Evolutionary conservation across 2,888 invertebrate genomes (phyloP), one percentile per base, ranked within the genome.

Genomic region (Drosophila ezoana): DNA sequence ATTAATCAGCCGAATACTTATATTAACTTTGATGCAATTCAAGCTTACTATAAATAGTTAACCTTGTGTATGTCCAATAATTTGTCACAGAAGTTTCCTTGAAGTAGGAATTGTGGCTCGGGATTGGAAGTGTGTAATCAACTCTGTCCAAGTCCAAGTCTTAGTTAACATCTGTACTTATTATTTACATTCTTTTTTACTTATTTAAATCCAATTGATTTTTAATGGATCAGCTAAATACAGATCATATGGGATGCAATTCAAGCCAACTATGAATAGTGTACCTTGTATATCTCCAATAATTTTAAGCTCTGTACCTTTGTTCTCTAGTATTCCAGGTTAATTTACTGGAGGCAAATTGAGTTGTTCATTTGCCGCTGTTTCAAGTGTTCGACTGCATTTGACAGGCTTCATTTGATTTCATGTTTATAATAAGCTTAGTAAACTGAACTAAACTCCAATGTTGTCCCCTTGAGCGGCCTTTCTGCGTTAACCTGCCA

Each of bases 381-480:
- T 57, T 57, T 74, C 48, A 70, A 62, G 59, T 57, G 75, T 72
- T 76, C 57, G 72, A 72, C 67, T 88, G 88, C 83, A 88, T 83
- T 84, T 84, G 83, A 88, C 83, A 77, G 78, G 72, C 83, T 86
- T 84, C 75, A 86, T 83, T 84, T 86, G 89, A 88, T 88, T 84
- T 71, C 78, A 59, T 64, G 77, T 78, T 74, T 64, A 72, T 83
- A 83, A 87, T 76, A 82, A 87, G 88, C 88, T 79, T 86, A 88
- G 68, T 35, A 59, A 79, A 70, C 57, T 76, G 56, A 14, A 48
- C 56, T 54, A 38, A 64, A 72, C 65, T 72, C 51, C 47, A 44
- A 20, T 63, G 60, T 66, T 60, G 40, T 28, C 65, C 76, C 71
- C 48, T 9, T 33, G 23, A 14, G 33, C 40, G 4, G 18, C n/a